Evolutionary conservation across 64 coral and sea anemone genomes (phyloP).

Genomic region (Dendronephthya gigantea): DNA sequence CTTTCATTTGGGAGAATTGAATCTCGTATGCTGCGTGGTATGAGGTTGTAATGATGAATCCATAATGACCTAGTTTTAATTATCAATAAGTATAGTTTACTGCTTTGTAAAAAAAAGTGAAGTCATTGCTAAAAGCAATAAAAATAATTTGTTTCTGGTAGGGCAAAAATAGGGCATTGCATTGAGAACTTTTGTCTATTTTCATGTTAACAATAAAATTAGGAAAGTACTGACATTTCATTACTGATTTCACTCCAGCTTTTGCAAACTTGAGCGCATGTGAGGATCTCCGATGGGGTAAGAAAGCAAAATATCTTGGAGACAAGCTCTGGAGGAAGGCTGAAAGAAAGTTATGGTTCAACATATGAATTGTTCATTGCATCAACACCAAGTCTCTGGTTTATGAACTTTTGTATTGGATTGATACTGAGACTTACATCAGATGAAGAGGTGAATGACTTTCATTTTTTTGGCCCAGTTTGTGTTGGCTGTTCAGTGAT

Average conservation of each 20-base stretch:
- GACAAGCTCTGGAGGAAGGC: constrained; percentile 72
- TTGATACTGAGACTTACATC: not conserved
- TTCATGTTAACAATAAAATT: too few species aligned
- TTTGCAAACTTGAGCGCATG: constrained; percentile 66
- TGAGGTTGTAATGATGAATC: not conserved
- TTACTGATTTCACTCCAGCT: constrained; percentile 46
- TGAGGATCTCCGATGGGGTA: constrained; percentile 48
- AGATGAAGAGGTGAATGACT: not conserved
- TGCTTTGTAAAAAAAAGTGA: too few species aligned
- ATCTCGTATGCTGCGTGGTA: not conserved
- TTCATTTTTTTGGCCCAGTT: not conserved
- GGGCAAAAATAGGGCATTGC: too few species aligned
- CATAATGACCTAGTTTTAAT: not conserved
- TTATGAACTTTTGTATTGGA: too few species aligned
- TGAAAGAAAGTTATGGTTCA: not conserved
- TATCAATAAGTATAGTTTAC: not conserved
- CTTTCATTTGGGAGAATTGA: constrained; percentile 1
- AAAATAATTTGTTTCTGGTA: too few species aligned
- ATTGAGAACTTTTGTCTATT: too few species aligned
- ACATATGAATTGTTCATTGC: not conserved
- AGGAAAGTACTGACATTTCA: constrained; percentile 42
- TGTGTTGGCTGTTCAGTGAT: not conserved
- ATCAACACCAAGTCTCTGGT: too few species aligned
- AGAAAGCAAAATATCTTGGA: constrained; percentile 68
- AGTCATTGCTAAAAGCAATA: too few species aligned